Evolutionary conservation across 2,113 vertebrate genomes (phyloP).

Genomic region (Passer montanus): DNA sequence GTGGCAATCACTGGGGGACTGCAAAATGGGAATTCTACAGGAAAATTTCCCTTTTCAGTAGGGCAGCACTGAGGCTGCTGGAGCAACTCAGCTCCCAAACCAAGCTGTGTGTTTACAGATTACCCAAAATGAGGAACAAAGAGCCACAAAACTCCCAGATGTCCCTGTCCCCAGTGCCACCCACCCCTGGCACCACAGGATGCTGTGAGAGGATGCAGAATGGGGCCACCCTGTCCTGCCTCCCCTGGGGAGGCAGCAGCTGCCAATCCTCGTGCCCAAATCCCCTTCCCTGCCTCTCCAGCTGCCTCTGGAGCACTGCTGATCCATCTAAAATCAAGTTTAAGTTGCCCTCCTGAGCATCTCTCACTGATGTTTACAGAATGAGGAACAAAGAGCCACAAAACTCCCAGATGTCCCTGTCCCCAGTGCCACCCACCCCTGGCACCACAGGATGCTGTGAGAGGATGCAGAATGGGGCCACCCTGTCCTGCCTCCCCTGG

Average conservation of each 20-base stretch:
- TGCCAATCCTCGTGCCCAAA: background rate
- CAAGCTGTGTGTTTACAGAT: background rate
- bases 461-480: background rate
- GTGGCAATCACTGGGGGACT: background rate
- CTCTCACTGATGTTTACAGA: background rate
- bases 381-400: background rate
- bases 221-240: background rate
- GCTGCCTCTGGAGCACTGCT: background rate
- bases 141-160: background rate
- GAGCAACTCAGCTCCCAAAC: background rate
- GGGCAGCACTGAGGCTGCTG: background rate
- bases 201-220: background rate
- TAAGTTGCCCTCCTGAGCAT: too few species aligned
- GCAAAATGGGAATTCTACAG: background rate
- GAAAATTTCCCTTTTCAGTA: background rate
- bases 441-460: background rate
- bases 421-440: background rate
- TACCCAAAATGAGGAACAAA: background rate
- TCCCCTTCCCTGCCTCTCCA: background rate
- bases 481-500: background rate
- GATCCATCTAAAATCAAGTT: too few species aligned
- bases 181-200: background rate
- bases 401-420: background rate
- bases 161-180: background rate
- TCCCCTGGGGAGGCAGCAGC: background rate